phyloP scores from a whole-genome alignment of 2,797 vertebrate genomes.

The Chanos chanos region DNA sequence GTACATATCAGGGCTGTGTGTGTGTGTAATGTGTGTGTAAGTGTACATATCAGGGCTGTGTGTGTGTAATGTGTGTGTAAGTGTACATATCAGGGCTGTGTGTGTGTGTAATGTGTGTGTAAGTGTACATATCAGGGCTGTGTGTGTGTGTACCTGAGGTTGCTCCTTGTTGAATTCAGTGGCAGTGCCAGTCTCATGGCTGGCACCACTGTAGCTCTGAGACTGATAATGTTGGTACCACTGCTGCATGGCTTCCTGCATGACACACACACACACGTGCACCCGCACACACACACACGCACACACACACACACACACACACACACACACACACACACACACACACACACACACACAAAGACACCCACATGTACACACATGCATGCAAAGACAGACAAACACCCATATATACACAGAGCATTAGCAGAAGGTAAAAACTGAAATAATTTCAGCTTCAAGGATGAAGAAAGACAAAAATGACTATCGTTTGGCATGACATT shows the following conservation, averaged over 20 bases:
- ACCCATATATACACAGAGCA: neutral
- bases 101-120: neutral
- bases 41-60: neutral
- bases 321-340: constrained; percentile 10
- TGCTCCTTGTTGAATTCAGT: constrained; percentile 73
- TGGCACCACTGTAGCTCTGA: constrained; percentile 63
- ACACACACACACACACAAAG: neutral
- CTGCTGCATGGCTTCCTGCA: constrained; percentile 78
- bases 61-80: neutral
- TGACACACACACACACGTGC: constrained; percentile 19
- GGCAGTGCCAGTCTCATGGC: constrained; percentile 58
- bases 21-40: constrained; percentile 40
- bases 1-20: too few species aligned
- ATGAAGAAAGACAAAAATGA: too few species aligned
- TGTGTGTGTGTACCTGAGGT: constrained; percentile 64
- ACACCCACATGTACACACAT: constrained; percentile 10
- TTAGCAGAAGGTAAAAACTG: too few species aligned
- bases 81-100: neutral
- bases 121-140: too few species aligned
- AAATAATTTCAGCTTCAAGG: too few species aligned
- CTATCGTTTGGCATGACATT: too few species aligned
- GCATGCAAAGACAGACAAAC: constrained; percentile 19
- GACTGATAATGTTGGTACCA: constrained; percentile 81
- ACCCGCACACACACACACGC: neutral
- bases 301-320: neutral